Conservation (phyloP, 2,888 invertebrate genomes). For the Diaperis boleti region DNA sequence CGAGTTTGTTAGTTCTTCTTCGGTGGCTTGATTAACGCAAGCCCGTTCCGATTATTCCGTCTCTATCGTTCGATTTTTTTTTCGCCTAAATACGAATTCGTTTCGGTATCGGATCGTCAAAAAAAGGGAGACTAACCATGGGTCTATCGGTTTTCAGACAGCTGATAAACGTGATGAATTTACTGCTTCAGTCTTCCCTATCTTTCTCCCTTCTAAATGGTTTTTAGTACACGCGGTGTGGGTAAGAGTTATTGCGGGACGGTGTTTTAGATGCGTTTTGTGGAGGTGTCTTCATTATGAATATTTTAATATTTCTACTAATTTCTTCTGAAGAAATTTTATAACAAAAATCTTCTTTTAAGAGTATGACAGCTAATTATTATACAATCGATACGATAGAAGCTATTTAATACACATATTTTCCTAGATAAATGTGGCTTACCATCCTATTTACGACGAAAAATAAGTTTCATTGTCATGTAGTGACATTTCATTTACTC, state of each 20-base stretch:
- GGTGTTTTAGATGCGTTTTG: not conserved
- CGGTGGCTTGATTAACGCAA: constrained; percentile 22
- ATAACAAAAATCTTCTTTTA: too few relatives aligned
- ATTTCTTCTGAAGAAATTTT: too few relatives aligned
- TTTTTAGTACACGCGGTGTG: constrained; percentile 33
- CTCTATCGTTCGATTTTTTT: constrained; percentile 13
- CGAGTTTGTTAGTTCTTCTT: constrained; percentile 28
- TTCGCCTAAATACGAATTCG: constrained; percentile 1
- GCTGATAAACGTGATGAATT: constrained; percentile 46
- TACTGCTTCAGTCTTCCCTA: constrained; percentile 39
- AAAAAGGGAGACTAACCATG: constrained; percentile 12
- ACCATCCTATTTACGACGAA: too few relatives aligned
- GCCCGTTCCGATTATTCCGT: constrained; percentile 15
- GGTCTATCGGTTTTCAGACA: constrained; percentile 37
- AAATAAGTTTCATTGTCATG: too few relatives aligned
- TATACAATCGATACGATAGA: too few relatives aligned
- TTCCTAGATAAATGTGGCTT: too few relatives aligned
- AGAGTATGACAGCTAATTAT: too few relatives aligned
- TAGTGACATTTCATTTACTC: too few relatives aligned
- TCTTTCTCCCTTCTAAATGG: constrained; percentile 43
- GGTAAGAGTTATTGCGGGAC: constrained; percentile 30
- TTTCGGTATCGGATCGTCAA: constrained; percentile 12
- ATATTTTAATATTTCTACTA: too few relatives aligned
- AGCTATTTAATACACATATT: too few relatives aligned
- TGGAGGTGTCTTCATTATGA: constrained; percentile 7